A percentile compares a stretch with the other conserved stretches of the same genome.
Evolutionary conservation across 2,797 vertebrate species (phyloP).

Genomic region (Spondyliosoma cantharus): DNA sequence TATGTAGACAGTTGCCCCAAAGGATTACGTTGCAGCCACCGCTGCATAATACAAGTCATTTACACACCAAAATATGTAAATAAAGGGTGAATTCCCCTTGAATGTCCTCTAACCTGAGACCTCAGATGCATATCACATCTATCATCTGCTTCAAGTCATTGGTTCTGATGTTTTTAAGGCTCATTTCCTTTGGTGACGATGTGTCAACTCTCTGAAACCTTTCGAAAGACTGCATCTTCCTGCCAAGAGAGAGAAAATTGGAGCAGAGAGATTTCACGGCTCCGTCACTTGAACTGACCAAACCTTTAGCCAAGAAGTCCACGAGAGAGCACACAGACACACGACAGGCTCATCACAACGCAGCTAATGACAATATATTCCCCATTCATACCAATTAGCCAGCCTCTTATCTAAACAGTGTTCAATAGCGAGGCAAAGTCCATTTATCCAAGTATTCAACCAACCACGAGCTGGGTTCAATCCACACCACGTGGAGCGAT

Average conservation of each 20-base stretch:
- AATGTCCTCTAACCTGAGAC: no score
- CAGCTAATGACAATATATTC: background rate
- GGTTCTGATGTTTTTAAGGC: background rate
- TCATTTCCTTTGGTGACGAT: background rate
- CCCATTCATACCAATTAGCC: background rate
- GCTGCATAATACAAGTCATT: no score
- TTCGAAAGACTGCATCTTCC: background rate
- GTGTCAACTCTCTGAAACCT: background rate
- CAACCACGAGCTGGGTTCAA: background rate
- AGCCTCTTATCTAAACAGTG: background rate
- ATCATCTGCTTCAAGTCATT: background rate
- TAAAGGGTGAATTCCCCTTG: no score
- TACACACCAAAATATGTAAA: no score
- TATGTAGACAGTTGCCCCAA: no score
- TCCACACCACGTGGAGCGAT: background rate
- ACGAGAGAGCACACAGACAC: background rate
- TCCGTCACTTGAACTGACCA: background rate
- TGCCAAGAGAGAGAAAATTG: background rate
- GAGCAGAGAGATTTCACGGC: conserved; percentile 11
- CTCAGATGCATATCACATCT: background rate
- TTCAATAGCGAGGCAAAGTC: background rate
- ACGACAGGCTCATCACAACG: background rate
- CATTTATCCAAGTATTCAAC: background rate
- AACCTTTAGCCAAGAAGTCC: background rate
- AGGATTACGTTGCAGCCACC: no score